A percentile compares a stretch with the other conserved stretches of the same genome.
phyloP scores from a whole-genome alignment of 1,140 invertebrate species.

The Hermatobates lingyangjiaoensis region DNA sequence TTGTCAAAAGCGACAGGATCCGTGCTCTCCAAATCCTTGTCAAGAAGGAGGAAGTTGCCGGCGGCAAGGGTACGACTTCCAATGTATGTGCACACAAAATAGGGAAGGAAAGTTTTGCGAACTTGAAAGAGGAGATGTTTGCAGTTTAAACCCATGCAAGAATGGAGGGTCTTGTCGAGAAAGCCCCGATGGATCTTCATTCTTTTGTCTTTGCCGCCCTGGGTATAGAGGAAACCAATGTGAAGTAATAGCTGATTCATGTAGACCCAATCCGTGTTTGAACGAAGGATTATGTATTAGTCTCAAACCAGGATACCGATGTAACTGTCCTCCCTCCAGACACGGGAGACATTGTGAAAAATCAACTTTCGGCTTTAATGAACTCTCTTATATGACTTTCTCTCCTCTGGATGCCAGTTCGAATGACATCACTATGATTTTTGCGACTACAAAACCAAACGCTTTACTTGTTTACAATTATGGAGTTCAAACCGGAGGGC shows the following conservation, averaged over 20 bases:
- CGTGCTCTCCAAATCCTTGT: constrained; percentile 80
- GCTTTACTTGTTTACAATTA: constrained; percentile 79
- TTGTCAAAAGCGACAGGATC: constrained; percentile 71
- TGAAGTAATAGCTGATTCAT: constrained; percentile 67
- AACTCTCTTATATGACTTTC: constrained; percentile 77
- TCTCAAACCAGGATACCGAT: constrained; percentile 64
- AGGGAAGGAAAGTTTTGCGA: constrained; percentile 71
- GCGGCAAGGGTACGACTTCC: constrained; percentile 59
- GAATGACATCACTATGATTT: constrained; percentile 77
- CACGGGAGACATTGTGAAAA: constrained; percentile 81
- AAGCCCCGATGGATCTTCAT: constrained; percentile 62
- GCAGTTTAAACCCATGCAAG: constrained; percentile 62
- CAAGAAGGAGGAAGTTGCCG: constrained; percentile 59
- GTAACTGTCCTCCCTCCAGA: constrained; percentile 67
- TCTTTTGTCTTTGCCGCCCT: constrained; percentile 75
- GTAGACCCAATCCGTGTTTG: constrained; percentile 73
- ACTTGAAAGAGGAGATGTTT: constrained; percentile 58
- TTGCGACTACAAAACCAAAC: constrained; percentile 73
- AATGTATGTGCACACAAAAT: constrained; percentile 54
- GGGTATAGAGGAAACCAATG: constrained; percentile 77
- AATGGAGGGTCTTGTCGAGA: constrained; percentile 80
- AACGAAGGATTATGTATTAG: constrained; percentile 67
- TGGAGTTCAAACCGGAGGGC: constrained; percentile 60
- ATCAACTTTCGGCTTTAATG: constrained; percentile 71
- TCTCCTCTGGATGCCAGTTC: constrained; percentile 62